phyloP scores from a whole-genome alignment of 2,888 invertebrate genomes.

The Ametastegia equiseti region DNA sequence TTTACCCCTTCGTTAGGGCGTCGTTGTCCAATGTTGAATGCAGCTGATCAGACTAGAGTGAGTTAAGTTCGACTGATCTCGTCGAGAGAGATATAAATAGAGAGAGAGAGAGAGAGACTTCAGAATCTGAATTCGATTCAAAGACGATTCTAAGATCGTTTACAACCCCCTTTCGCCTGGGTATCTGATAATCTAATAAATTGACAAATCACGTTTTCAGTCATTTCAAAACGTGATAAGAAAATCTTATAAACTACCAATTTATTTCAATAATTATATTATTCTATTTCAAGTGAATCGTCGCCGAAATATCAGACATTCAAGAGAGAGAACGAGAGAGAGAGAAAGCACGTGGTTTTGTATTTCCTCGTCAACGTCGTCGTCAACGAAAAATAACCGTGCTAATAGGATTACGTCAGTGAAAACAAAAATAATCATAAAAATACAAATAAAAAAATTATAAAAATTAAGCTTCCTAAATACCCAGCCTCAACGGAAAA shows the following conservation, averaged over 20 bases:
- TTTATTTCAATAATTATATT: neutral
- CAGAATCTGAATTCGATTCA: slow-evolving; percentile 18
- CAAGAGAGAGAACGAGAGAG: neutral
- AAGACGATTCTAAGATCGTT: slow-evolving; percentile 7
- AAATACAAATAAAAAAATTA: neutral
- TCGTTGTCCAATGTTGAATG: slow-evolving; percentile 4
- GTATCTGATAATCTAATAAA: neutral
- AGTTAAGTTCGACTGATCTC: neutral
- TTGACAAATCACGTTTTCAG: neutral
- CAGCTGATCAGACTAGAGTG: neutral
- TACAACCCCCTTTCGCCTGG: neutral
- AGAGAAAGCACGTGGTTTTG: neutral
- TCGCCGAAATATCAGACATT: no score
- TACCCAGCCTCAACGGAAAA: neutral
- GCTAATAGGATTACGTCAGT: neutral
- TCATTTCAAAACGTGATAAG: neutral
- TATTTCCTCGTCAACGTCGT: no score
- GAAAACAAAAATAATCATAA: neutral
- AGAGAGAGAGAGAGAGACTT: no score
- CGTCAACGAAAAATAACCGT: no score
- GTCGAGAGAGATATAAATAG: neutral
- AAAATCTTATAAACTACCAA: neutral
- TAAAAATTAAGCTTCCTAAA: neutral
- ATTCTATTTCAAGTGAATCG: no score
- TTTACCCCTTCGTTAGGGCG: slow-evolving; percentile 4